Evolutionary conservation across 2,888 invertebrate genomes (phyloP).

Genomic region (Chymomyza amoena): DNA sequence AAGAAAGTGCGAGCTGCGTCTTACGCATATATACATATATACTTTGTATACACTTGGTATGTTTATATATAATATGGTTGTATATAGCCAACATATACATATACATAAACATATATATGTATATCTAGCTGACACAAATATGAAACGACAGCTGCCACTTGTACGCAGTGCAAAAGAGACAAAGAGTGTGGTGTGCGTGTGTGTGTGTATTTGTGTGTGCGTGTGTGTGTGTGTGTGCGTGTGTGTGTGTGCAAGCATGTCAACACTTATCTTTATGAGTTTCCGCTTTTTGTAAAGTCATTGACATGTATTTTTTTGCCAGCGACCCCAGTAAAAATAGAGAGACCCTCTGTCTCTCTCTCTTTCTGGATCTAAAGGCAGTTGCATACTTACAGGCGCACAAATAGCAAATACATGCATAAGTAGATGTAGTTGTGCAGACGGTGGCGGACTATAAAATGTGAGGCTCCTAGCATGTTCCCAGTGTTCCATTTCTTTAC

Average conservation of each 20-base stretch:
- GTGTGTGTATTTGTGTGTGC: too few relatives aligned
- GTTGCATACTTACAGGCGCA: conserved; percentile 19
- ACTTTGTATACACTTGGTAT: neutral
- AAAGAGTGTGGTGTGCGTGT: conserved; percentile 11
- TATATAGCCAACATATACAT: too few relatives aligned
- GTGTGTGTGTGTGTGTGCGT: too few relatives aligned
- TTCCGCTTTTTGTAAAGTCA: conserved; percentile 77
- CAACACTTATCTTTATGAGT: conserved; percentile 77
- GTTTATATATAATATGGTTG: neutral
- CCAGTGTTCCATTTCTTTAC: too few relatives aligned
- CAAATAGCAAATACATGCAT: conserved; percentile 45
- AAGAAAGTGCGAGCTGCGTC: conserved; percentile 37
- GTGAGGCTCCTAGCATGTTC: too few relatives aligned
- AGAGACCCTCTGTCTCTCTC: neutral
- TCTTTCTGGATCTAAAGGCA: neutral
- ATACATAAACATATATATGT: too few relatives aligned
- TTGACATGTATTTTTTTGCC: conserved; percentile 69
- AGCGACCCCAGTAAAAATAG: neutral
- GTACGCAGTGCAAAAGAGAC: conserved; percentile 21
- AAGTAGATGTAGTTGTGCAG: conserved; percentile 2
- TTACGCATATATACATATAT: conserved; percentile 30
- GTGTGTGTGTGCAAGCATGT: conserved; percentile 61
- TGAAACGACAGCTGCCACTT: conserved; percentile 66
- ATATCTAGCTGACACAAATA: conserved; percentile 69
- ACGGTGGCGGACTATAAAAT: too few relatives aligned